Conservation (phyloP, 2,888 invertebrate species). For the Drosophila greeni region DNA sequence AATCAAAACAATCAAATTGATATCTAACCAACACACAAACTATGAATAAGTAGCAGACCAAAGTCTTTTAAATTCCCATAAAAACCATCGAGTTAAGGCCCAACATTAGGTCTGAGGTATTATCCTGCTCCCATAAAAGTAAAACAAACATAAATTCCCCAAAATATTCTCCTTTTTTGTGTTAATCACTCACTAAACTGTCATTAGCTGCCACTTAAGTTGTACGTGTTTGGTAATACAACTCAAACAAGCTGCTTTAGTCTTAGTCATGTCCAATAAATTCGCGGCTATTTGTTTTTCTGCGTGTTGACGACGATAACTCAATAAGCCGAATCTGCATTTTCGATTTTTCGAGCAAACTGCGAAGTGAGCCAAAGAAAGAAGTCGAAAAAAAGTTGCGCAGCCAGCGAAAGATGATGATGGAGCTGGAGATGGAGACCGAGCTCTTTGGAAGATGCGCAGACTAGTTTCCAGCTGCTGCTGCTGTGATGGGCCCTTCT, state of each 20-base stretch:
- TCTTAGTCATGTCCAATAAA: background rate
- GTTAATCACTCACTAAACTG: slow-evolving; percentile 11
- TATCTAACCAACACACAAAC: background rate
- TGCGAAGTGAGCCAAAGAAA: slow-evolving; percentile 14
- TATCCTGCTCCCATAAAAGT: background rate
- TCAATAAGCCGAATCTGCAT: slow-evolving; percentile 36
- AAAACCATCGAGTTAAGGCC: background rate
- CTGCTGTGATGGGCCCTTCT: slow-evolving; percentile 41
- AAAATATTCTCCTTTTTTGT: background rate
- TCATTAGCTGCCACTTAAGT: slow-evolving; percentile 8
- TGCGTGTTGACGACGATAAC: slow-evolving; percentile 25
- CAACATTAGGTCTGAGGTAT: fast-evolving
- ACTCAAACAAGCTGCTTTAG: background rate
- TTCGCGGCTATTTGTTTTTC: slow-evolving; percentile 20
- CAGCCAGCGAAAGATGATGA: slow-evolving; percentile 29
- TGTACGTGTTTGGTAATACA: slow-evolving; percentile 10
- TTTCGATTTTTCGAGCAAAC: slow-evolving; percentile 20
- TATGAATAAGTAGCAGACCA: too few relatives aligned
- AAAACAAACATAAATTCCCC: background rate
- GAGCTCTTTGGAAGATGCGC: slow-evolving; percentile 7
- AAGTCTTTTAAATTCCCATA: background rate
- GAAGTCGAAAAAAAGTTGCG: slow-evolving; percentile 7
- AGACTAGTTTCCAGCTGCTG: slow-evolving; percentile 38
- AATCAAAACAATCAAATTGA: too few relatives aligned
- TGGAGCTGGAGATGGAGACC: background rate